Evolutionary conservation across 2,888 invertebrate genomes (phyloP), one percentile per base, ranked within the genome.

Genomic region (Mythimna loreyi): DNA sequence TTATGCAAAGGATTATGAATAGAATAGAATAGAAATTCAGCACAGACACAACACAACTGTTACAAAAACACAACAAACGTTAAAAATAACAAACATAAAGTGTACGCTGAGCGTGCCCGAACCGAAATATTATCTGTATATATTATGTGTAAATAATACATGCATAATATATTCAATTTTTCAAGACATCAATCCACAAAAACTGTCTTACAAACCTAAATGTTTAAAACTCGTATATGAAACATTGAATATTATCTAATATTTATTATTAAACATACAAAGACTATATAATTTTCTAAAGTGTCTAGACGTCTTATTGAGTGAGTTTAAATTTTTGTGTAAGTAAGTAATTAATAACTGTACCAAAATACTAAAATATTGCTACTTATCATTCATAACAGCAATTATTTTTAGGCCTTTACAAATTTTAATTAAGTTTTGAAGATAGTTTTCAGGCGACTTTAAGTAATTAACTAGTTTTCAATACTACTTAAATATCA

Each of bases 241-340:
- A 30, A 28, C 16, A 30, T 60, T 56, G 2, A 40, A 36, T 52
- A 25, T 25, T n/a, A 19, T 1, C 3, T 23, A 21, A 21, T 23
- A 16, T 43, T 33, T 33, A 49, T 6, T 52, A 13, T 16, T n/a
- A 5, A 25, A 58, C 58, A 47, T 36, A 55, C 19, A 43, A 55
- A 58, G 13, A 21, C 45, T 4, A 40, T 63, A 21, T 40, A 30
- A 45, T 25, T 60, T 52, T 33, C 47, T 11, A 25, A 75, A 61
- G 40, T 58, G 52, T 75, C 61, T 61, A 75, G 69, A 68, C 61
- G 25, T 47, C 8, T 19, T 23, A 57, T 56, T 75, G n/a, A 57
- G 2, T 19, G 11, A 28, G 25, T n/a, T 50, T 5, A 23, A 7
- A 28, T 28, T 21, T 33, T 57, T 30, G 2, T 65, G 40, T 55